Evolutionary conservation across 2,113 vertebrate genomes (phyloP).

Genomic region (Orthonyx spaldingii): DNA sequence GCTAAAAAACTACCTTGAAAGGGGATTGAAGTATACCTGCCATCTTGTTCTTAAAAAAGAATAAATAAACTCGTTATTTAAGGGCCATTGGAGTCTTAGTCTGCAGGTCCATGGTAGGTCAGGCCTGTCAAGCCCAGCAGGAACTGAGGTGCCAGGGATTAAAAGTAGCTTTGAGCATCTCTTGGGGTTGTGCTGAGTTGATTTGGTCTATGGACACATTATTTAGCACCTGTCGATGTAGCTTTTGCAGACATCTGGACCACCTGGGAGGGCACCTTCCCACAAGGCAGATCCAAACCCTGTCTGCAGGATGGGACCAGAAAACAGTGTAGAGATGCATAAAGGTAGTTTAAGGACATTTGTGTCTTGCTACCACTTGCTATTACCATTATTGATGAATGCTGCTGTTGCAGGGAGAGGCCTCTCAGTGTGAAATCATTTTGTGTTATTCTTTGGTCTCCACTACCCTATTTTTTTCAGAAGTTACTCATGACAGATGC

Average conservation of each 20-base stretch:
- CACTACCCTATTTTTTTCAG: neutral
- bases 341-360: conserved; percentile 2
- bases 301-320: neutral
- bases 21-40: neutral
- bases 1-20: neutral
- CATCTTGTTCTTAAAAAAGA: neutral
- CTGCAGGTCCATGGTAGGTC: neutral
- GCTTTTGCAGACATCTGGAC: neutral
- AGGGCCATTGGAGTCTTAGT: neutral
- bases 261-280: neutral
- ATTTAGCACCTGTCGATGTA: neutral
- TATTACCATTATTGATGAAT: conserved; percentile 10
- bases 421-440: neutral
- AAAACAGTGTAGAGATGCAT: neutral
- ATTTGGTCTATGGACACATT: accelerated
- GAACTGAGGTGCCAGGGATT: neutral
- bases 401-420: neutral
- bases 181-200: neutral
- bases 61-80: neutral
- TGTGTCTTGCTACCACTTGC: neutral
- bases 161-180: neutral
- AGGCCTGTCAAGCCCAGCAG: neutral
- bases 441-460: neutral
- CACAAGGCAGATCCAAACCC: neutral
- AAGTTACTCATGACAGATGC: conserved; percentile 24